Evolutionary conservation across 2,797 vertebrate species (phyloP).

Genomic region (Apogon hyalosoma): DNA sequence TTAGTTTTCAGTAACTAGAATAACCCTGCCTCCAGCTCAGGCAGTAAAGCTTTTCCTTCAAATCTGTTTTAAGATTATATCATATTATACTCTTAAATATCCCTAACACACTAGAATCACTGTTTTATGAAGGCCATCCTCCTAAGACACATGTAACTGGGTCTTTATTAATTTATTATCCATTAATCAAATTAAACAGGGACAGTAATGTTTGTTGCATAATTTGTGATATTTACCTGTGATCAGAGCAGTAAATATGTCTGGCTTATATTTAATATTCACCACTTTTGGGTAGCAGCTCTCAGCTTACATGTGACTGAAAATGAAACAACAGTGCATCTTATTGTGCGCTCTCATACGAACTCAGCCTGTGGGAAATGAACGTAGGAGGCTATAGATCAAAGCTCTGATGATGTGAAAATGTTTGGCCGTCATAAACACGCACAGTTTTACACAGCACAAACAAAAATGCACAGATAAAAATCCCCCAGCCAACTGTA

Average conservation of each 20-base stretch:
- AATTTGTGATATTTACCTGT: not conserved
- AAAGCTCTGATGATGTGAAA: conserved; percentile 72
- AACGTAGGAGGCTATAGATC: conserved; percentile 73
- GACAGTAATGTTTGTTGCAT: not conserved
- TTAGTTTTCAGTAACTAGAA: no score
- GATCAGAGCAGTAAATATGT: not conserved
- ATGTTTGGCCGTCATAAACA: conserved; percentile 53
- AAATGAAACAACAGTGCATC: conserved; percentile 67
- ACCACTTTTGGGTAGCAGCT: conserved; percentile 16
- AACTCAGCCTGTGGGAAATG: conserved; percentile 70
- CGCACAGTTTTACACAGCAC: conserved; percentile 25
- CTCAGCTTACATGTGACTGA: conserved; percentile 69
- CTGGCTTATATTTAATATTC: conserved; percentile 3
- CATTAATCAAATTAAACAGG: not conserved
- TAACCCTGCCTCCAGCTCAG: no score
- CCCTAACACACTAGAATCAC: conserved; percentile 3
- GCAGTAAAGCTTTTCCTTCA: no score
- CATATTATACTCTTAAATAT: no score
- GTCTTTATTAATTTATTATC: not conserved
- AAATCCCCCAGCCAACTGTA: conserved; percentile 28
- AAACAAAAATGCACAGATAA: conserved; percentile 66
- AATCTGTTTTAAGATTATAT: no score
- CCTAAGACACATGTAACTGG: not conserved
- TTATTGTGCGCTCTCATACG: conserved; percentile 69
- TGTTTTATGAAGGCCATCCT: not conserved